Conservation (phyloP, 1,140 invertebrate genomes). For the Pantala flavescens region DNA sequence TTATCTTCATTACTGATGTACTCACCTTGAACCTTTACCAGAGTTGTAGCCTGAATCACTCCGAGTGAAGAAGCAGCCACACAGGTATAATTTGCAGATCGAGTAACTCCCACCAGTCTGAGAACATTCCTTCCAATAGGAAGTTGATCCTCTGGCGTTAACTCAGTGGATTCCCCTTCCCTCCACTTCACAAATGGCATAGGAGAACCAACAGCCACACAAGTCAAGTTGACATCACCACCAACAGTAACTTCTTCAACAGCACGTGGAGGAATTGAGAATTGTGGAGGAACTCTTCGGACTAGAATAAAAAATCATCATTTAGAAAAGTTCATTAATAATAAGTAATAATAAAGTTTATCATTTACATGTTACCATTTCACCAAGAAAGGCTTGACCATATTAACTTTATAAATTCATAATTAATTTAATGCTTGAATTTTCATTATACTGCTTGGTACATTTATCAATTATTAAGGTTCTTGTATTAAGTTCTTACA, state of each 20-base stretch:
- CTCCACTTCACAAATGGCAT: slow-evolving; percentile 97
- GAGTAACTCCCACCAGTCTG: slow-evolving; percentile 70
- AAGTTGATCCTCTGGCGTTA: slow-evolving; percentile 44
- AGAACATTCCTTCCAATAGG: slow-evolving; percentile 80
- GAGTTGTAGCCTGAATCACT: slow-evolving; percentile 71
- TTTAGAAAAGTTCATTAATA: slow-evolving; percentile 13
- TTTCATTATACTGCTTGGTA: too few species aligned
- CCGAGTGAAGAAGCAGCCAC: slow-evolving; percentile 89
- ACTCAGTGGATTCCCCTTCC: slow-evolving; percentile 48
- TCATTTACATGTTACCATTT: too few species aligned
- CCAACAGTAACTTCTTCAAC: slow-evolving; percentile 82
- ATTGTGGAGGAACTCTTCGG: slow-evolving; percentile 83
- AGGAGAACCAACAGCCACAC: slow-evolving; percentile 91
- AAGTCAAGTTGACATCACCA: slow-evolving; percentile 82
- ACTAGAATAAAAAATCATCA: slow-evolving; percentile 47
- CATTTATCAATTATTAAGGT: too few species aligned
- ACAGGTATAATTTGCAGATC: slow-evolving; percentile 94
- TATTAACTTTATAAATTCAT: too few species aligned
- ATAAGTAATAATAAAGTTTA: slow-evolving; percentile 15
- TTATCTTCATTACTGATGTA: too few species aligned
- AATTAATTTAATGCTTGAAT: too few species aligned
- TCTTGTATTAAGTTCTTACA: too few species aligned
- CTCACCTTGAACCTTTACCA: slow-evolving; percentile 91
- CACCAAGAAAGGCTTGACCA: too few species aligned
- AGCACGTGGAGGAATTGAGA: slow-evolving; percentile 77